These are phyloP conservation scores for Lynx canadensis DNA, from an alignment of 2,113 vertebrate species.

Conservation along the genomic window DNA sequence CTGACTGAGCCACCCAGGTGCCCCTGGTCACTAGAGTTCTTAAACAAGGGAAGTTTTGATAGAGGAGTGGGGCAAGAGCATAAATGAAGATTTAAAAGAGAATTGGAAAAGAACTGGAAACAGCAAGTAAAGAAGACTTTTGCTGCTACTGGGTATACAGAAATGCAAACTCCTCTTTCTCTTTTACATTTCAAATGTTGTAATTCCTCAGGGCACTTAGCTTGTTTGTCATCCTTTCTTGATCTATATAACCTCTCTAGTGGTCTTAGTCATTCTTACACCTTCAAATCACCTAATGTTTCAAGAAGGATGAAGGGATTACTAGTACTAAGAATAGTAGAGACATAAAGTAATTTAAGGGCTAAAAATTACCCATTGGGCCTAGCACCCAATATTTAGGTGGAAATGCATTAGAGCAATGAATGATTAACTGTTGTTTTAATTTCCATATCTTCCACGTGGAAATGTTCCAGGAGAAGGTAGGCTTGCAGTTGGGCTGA, in stretches of 20 bases:
- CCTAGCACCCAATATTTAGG: slow-evolving; percentile 20
- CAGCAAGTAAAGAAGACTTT: not conserved
- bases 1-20: no score
- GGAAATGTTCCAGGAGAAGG: not conserved
- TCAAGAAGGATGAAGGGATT: slow-evolving; percentile 41
- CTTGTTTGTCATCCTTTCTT: not conserved
- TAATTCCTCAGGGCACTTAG: not conserved
- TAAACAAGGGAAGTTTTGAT: slow-evolving; percentile 18
- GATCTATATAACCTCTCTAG: not conserved
- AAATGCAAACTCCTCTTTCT: slow-evolving; percentile 8
- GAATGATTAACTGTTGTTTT: slow-evolving; percentile 10
- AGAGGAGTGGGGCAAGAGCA: not conserved
- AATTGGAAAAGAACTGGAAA: not conserved
- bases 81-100: not conserved
- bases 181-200: slow-evolving; percentile 17
- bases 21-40: not conserved
- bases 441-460: not conserved
- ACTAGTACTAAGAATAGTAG: slow-evolving; percentile 5
- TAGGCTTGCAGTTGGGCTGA: not conserved
- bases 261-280: not conserved
- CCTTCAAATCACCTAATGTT: slow-evolving; percentile 30
- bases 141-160: not conserved
- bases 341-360: slow-evolving; percentile 26
- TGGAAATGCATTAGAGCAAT: slow-evolving; percentile 1
- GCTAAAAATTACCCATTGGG: slow-evolving; percentile 9